These are phyloP conservation scores for Odontamblyopus rebecca DNA, from an alignment of 2,797 vertebrate species.

Conservation along the genomic window DNA sequence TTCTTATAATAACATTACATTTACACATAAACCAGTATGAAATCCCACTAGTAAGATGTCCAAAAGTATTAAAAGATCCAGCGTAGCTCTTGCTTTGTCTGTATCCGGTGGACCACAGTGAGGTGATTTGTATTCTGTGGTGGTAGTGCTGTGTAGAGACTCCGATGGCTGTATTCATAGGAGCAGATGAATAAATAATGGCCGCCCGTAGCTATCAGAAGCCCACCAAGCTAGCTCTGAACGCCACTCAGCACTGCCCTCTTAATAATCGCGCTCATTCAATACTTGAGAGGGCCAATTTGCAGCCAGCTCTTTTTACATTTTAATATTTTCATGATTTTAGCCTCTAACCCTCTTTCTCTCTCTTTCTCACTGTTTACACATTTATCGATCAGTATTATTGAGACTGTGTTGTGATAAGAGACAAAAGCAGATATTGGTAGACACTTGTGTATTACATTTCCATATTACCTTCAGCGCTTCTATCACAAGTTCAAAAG, in stretches of 20 bases:
- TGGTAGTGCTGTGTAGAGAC: slow-evolving; percentile 1
- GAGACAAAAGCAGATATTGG: background rate
- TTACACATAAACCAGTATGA: too few relatives aligned
- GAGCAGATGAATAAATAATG: slow-evolving; percentile 66
- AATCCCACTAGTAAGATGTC: too few relatives aligned
- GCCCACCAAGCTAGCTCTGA: slow-evolving; percentile 51
- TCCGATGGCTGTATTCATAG: slow-evolving; percentile 45
- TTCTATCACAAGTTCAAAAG: background rate
- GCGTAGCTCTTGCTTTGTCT: too few relatives aligned
- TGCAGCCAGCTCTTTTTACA: slow-evolving; percentile 21
- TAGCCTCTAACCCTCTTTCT: slow-evolving; percentile 7
- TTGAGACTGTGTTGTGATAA: background rate
- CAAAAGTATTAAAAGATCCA: too few relatives aligned
- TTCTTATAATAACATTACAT: too few relatives aligned
- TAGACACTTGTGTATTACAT: background rate
- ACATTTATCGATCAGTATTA: background rate
- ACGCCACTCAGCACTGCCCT: slow-evolving; percentile 58
- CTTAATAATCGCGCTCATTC: slow-evolving; percentile 69
- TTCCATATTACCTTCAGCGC: slow-evolving; percentile 3
- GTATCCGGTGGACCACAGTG: too few relatives aligned
- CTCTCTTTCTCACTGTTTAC: background rate
- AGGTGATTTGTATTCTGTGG: slow-evolving; percentile 17
- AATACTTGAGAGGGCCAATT: slow-evolving; percentile 57
- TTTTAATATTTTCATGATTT: slow-evolving; percentile 26
- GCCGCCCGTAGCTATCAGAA: slow-evolving; percentile 60